Evolutionary conservation across 2,113 vertebrate species (phyloP).

Genomic region (Panthera uncia): DNA sequence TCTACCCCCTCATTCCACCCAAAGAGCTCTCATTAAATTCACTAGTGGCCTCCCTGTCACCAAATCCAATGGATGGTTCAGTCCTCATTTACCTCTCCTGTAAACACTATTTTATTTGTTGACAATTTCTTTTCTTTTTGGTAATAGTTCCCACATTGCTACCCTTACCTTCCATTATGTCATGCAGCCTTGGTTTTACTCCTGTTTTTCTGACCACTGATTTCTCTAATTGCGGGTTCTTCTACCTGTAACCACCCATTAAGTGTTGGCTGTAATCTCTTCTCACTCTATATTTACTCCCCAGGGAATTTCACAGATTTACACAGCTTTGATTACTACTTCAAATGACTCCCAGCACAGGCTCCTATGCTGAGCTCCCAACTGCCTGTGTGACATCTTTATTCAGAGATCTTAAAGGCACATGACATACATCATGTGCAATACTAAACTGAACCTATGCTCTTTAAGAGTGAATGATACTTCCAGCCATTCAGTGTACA

Average conservation of each 20-base stretch:
- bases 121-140: conserved; percentile 23
- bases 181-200: conserved; percentile 22
- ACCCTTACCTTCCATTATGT: not conserved
- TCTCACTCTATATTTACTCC: not conserved
- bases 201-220: not conserved
- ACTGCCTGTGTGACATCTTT: not conserved
- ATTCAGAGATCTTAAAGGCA: not conserved
- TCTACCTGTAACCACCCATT: not conserved
- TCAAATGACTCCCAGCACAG: not conserved
- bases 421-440: not conserved
- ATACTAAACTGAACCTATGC: not conserved
- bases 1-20: conserved; percentile 52
- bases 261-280: not conserved
- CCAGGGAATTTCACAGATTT: conserved; percentile 1
- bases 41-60: conserved; percentile 54
- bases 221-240: not conserved
- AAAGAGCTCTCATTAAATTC: conserved; percentile 64
- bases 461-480: not conserved
- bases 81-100: conserved; percentile 40
- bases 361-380: not conserved
- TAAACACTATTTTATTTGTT: conserved; percentile 35
- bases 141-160: not conserved
- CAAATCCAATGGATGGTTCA: conserved; percentile 22
- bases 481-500: not conserved
- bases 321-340: not conserved